A percentile compares a stretch with the other conserved stretches of the same genome.
Evolutionary conservation across 92 coral and sea anemone genomes (phyloP).

Genomic region (Ricordea florida): DNA sequence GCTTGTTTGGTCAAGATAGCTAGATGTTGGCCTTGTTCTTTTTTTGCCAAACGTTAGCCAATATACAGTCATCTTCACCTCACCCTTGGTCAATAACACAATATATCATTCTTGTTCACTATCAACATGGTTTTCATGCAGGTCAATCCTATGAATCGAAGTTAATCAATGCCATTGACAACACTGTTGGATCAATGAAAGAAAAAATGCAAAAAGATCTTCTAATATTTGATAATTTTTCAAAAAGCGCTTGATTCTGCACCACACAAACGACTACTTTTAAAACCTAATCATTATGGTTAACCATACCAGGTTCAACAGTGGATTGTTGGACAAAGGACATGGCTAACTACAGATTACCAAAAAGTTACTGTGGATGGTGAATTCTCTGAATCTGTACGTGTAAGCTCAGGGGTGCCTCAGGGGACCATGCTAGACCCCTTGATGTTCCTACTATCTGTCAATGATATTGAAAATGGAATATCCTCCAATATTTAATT

Average conservation of each 20-base stretch:
- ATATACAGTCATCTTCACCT: too few species aligned
- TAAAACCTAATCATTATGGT: conserved; percentile 24
- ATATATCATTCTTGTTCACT: conserved; percentile 29
- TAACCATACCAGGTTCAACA: conserved; percentile 13
- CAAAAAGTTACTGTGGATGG: conserved; percentile 53
- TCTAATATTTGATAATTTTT: background rate
- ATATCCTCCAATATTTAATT: conserved; percentile 1
- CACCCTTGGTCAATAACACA: too few species aligned
- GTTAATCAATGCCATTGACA: conserved; percentile 19
- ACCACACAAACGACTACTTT: conserved; percentile 23
- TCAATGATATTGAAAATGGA: background rate
- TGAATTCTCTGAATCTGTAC: background rate
- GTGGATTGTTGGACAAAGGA: conserved; percentile 42
- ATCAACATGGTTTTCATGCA: conserved; percentile 41
- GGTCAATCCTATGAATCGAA: conserved; percentile 46
- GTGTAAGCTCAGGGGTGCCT: conserved; percentile 15
- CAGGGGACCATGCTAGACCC: background rate
- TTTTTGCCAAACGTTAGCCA: too few species aligned
- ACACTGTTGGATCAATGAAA: conserved; percentile 24
- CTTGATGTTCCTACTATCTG: conserved; percentile 10
- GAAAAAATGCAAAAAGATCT: conserved; percentile 19
- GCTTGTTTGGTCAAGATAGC: too few species aligned
- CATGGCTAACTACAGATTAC: conserved; percentile 34
- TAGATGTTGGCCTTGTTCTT: too few species aligned
- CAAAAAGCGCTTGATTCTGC: conserved; percentile 10